A percentile compares a stretch with the other conserved stretches of the same genome.
Evolutionary conservation across 2,888 invertebrate species (phyloP).

Genomic region (Oxyteleia sp.): DNA sequence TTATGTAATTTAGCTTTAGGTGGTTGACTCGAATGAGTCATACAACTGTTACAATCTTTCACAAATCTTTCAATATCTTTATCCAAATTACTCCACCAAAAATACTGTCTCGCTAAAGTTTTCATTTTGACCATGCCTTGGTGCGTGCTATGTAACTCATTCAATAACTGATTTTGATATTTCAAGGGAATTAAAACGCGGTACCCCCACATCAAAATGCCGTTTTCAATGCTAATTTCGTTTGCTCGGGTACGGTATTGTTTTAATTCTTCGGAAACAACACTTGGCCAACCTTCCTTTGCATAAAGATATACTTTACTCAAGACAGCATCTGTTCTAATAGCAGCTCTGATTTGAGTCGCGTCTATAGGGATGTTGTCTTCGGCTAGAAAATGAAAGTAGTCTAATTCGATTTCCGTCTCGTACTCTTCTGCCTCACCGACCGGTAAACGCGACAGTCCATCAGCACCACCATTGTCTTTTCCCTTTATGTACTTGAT

Average conservation of each 20-base stretch:
- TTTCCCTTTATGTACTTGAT: conserved; percentile 51
- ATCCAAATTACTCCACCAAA: conserved; percentile 79
- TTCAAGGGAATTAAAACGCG: conserved; percentile 76
- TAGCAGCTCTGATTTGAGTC: conserved; percentile 22
- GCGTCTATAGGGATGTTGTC: conserved; percentile 40
- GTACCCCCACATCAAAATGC: conserved; percentile 75
- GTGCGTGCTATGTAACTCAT: conserved; percentile 77
- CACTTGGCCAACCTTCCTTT: conserved; percentile 55
- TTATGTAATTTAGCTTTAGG: not conserved
- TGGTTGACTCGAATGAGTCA: conserved; percentile 57
- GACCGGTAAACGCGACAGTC: conserved; percentile 54
- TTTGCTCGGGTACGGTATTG: not conserved
- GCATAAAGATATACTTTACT: conserved; percentile 56
- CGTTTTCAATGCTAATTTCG: conserved; percentile 55
- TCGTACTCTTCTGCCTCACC: not conserved
- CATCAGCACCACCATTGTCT: conserved; percentile 56
- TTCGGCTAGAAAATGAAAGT: conserved; percentile 63
- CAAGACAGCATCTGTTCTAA: conserved; percentile 42
- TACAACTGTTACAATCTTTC: conserved; percentile 64
- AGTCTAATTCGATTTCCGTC: conserved; percentile 11
- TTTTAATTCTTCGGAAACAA: conserved; percentile 20
- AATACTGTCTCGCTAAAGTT: conserved; percentile 75
- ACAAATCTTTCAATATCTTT: conserved; percentile 60
- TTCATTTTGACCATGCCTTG: conserved; percentile 78
- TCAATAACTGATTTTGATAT: conserved; percentile 62